Evolutionary conservation across 2,113 vertebrate species (phyloP).

Genomic region (Ptyas mucosa): DNA sequence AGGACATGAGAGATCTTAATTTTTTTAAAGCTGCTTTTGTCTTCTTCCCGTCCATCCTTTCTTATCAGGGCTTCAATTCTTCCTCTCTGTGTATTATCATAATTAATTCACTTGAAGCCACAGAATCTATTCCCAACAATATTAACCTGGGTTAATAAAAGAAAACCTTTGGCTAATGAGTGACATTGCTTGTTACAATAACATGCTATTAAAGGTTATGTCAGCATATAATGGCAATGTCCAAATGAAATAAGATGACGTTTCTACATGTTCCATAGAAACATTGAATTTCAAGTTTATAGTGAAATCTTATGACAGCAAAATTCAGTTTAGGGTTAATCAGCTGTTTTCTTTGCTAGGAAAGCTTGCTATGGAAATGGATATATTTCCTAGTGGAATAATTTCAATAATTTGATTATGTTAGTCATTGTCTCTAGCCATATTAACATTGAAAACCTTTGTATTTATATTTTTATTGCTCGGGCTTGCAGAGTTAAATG

Average conservation of each 20-base stretch:
- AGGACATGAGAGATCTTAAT: neutral
- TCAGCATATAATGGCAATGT: conserved; percentile 44
- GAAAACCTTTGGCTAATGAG: conserved; percentile 38
- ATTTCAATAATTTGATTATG: conserved; percentile 62
- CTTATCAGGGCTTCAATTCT: neutral
- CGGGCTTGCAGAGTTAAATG: conserved; percentile 38
- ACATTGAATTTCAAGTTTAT: conserved; percentile 44
- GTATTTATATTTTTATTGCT: conserved; percentile 60
- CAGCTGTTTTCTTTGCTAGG: conserved; percentile 59
- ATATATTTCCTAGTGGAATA: conserved; percentile 60
- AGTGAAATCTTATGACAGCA: conserved; percentile 51
- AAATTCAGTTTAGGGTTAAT: conserved; percentile 64
- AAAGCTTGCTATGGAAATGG: conserved; percentile 58
- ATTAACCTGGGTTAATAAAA: conserved; percentile 41
- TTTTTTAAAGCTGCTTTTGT: neutral
- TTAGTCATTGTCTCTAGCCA: conserved; percentile 56
- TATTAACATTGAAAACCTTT: conserved; percentile 57
- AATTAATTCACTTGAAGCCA: conserved; percentile 2
- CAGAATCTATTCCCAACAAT: conserved; percentile 8
- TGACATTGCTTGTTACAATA: conserved; percentile 23
- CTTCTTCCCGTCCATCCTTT: neutral
- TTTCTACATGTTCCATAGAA: conserved; percentile 21
- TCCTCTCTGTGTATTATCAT: conserved; percentile 6
- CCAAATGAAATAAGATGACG: conserved; percentile 38
- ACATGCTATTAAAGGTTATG: conserved; percentile 51